These are phyloP conservation scores for Harpegnathos saltator DNA, from an alignment of 1,140 invertebrate species.

Conservation along the genomic window DNA sequence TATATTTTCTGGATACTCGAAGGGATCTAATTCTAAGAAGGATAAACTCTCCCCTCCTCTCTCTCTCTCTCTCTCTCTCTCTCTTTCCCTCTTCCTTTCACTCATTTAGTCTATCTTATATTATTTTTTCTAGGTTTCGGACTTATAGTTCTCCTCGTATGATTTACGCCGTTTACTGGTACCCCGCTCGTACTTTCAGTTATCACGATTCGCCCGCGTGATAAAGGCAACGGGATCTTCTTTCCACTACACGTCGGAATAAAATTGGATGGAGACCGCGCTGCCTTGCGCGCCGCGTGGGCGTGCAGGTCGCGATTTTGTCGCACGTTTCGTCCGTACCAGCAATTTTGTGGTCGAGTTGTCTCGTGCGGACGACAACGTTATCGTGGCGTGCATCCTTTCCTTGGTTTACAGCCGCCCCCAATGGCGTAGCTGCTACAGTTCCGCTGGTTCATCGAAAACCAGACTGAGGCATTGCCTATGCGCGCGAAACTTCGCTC, in stretches of 20 bases:
- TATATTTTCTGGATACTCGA: no score
- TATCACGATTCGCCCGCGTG: slow-evolving; percentile 43
- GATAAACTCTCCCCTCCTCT: not conserved
- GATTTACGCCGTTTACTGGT: slow-evolving; percentile 22
- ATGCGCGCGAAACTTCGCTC: not conserved
- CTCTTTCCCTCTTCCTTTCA: no score
- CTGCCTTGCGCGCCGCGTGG: not conserved
- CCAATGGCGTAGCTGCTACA: not conserved
- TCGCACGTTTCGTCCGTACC: slow-evolving; percentile 39
- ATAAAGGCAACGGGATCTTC: slow-evolving; percentile 48
- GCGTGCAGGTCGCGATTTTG: slow-evolving; percentile 58
- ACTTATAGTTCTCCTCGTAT: slow-evolving; percentile 1
- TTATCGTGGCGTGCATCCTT: slow-evolving; percentile 46
- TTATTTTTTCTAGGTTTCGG: not conserved
- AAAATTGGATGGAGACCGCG: slow-evolving; percentile 65
- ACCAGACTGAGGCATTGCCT: not conserved
- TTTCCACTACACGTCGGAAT: slow-evolving; percentile 63
- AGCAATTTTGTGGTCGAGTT: slow-evolving; percentile 65
- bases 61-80: no score
- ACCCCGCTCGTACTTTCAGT: slow-evolving; percentile 6
- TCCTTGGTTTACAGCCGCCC: slow-evolving; percentile 53
- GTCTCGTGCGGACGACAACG: slow-evolving; percentile 26
- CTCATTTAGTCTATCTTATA: no score
- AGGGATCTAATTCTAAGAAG: no score
- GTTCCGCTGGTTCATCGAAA: slow-evolving; percentile 33